These are phyloP conservation scores for Ephestia elutella DNA, from an alignment of 1,140 invertebrate species.

Conservation along the genomic window DNA sequence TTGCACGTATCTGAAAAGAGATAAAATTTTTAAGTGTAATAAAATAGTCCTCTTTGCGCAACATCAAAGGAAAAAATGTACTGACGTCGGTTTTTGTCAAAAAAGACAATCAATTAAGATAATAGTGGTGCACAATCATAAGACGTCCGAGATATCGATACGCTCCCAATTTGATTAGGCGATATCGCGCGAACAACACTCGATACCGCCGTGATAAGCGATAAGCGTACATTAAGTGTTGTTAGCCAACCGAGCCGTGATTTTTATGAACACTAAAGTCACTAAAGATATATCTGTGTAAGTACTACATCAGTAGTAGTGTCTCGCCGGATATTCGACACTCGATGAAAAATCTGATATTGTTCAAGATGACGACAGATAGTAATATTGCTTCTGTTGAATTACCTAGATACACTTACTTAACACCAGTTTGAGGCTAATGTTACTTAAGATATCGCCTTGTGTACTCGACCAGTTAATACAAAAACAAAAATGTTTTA, in stretches of 20 bases:
- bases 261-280: conserved; percentile 66
- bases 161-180: conserved; percentile 70
- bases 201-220: conserved; percentile 56
- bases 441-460: background rate
- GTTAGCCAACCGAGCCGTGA: conserved; percentile 61
- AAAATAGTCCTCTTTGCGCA: conserved; percentile 26
- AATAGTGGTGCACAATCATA: conserved; percentile 57
- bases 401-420: conserved; percentile 2
- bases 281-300: conserved; percentile 40
- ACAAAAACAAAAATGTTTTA: too few species aligned
- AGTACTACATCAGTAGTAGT: conserved; percentile 27
- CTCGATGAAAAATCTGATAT: conserved; percentile 11
- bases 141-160: conserved; percentile 61
- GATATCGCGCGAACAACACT: conserved; percentile 62
- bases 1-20: conserved; percentile 46
- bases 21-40: conserved; percentile 14
- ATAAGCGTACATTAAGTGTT: conserved; percentile 63
- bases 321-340: background rate
- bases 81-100: conserved; percentile 50
- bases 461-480: background rate
- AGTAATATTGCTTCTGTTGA: conserved; percentile 6
- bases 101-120: conserved; percentile 71
- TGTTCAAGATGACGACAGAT: conserved; percentile 7
- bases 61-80: conserved; percentile 49
- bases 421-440: background rate